These are phyloP conservation scores for Hippopotamyrus pictus DNA, from an alignment of 2,797 vertebrate species.

Conservation along the genomic window DNA sequence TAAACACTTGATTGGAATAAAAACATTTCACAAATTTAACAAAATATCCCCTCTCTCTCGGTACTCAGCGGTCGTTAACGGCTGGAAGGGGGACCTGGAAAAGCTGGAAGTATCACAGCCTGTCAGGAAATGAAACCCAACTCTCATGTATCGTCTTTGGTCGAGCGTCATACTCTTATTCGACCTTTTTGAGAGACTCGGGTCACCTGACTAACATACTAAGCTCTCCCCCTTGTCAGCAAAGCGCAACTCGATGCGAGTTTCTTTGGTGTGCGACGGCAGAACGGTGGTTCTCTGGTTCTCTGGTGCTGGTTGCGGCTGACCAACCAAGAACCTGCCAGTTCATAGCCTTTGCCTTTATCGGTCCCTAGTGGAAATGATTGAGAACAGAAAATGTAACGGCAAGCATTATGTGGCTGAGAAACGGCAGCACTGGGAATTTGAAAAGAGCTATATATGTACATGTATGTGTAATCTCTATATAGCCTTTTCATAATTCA, in stretches of 20 bases:
- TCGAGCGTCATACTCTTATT: slow-evolving; percentile 24
- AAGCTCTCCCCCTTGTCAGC: slow-evolving; percentile 36
- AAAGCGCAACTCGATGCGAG: slow-evolving; percentile 26
- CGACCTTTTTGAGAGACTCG: slow-evolving; percentile 42
- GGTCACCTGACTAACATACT: slow-evolving; percentile 34
- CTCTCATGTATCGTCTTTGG: slow-evolving; percentile 20
- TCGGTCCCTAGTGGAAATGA: neutral
- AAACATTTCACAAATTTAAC: neutral
- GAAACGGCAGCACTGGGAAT: slow-evolving; percentile 18
- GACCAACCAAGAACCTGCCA: slow-evolving; percentile 15
- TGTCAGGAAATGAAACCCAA: neutral
- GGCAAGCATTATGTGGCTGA: slow-evolving; percentile 3
- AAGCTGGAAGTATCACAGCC: neutral
- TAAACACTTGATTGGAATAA: neutral
- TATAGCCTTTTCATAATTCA: slow-evolving; percentile 13
- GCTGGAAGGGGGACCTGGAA: neutral
- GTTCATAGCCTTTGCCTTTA: slow-evolving; percentile 18
- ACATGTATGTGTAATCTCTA: slow-evolving; percentile 38
- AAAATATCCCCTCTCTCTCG: neutral
- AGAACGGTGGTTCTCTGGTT: slow-evolving; percentile 15
- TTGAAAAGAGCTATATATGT: slow-evolving; percentile 43
- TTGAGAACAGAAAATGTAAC: neutral
- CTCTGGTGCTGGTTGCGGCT: neutral
- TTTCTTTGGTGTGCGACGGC: neutral
- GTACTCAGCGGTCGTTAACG: neutral